Percentiles rank a stretch among this genome's conserved stretches.
These are phyloP conservation scores for Eudemis profundana DNA, from an alignment of 2,888 invertebrate species.

Conservation along the genomic window DNA sequence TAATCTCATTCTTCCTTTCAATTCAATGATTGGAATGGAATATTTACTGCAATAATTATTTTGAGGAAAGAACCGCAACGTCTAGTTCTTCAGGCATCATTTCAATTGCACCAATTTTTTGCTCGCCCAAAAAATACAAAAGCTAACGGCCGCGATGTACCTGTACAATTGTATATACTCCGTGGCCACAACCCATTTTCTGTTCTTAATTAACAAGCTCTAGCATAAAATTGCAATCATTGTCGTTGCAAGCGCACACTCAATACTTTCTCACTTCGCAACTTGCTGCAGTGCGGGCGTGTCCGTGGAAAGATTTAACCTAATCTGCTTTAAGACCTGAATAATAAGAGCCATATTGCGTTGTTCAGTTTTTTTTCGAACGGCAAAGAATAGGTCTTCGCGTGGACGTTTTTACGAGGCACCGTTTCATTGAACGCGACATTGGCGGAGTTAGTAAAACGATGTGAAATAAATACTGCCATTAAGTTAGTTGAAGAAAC, in stretches of 20 bases:
- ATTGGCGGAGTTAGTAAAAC: conserved; percentile 38
- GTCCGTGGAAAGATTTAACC: not conserved
- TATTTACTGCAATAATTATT: not conserved
- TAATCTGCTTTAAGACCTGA: conserved; percentile 1
- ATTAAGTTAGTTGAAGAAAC: conserved; percentile 31
- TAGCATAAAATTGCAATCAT: conserved; percentile 59
- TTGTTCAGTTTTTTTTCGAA: not conserved
- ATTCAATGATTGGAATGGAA: not conserved
- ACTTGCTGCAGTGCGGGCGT: conserved; percentile 46
- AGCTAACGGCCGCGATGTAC: conserved; percentile 15
- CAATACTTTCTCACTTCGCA: conserved; percentile 65
- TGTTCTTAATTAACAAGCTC: conserved; percentile 55
- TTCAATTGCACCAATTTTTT: conserved; percentile 49
- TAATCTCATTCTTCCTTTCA: not conserved
- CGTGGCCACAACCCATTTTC: conserved; percentile 19
- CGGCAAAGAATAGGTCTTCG: conserved; percentile 1
- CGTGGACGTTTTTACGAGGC: conserved; percentile 35
- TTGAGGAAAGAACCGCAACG: conserved; percentile 1
- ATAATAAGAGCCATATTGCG: conserved; percentile 20
- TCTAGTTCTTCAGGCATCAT: not conserved
- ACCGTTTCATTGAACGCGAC: conserved; percentile 36
- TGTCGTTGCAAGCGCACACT: conserved; percentile 48
- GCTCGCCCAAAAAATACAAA: conserved; percentile 42
- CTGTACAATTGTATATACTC: conserved; percentile 3
- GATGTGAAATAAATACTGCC: conserved; percentile 43